Base-by-base conservation (phyloP, 2,888 invertebrate species). In the Melikaiella ostensackeni region DNA sequence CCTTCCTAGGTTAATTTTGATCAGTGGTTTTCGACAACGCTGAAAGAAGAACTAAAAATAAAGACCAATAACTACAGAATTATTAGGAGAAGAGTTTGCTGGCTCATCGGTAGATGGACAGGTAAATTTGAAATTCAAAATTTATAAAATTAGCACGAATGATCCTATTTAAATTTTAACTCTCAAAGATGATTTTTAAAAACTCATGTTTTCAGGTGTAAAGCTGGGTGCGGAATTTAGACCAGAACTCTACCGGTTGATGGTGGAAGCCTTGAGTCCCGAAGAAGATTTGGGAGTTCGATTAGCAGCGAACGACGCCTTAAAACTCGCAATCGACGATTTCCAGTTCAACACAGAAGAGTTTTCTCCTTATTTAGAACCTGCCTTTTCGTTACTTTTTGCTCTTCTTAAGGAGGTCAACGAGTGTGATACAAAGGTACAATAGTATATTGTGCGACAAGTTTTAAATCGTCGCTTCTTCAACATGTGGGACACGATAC, bases 361-460 rank as follows among this genome's bases (percentile, higher is more conserved):
- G 89, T 98, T 98, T 91, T 93, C 95, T 81, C 97, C 97, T 27
- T 98, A 95, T 91, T 93, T 98, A 80, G 95, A 96, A 78, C 93
- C 95, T 35, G 94, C 95, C 5, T 97, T 98, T 88, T 94, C 95
- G 77, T 93, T 96, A 75, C 93, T 98, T 16, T 98, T 98, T 92
- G 93, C 94, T 79, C 93, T 99, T 82, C 92, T 99, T 86, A 96
- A 97, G 89, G 97, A 97, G 90, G 96, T 96, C 0, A 94, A 95
- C 82, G 98, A 98, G 92, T 98, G 97, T 92, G 98, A 98, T 91
- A 97, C 98, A 1, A 98, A 98, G 93, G 95, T 95, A 92, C 81
- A 30, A n/a, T n/a, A n/a, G n/a, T n/a, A n/a, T n/a, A n/a, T n/a
- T n/a, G n/a, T n/a, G n/a, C n/a, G n/a, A n/a, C n/a, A n/a, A n/a